Percentiles rank a stretch among this genome's conserved stretches.
Evolutionary conservation across 2,888 invertebrate genomes (phyloP).

Genomic region (Odontocolon sp.): DNA sequence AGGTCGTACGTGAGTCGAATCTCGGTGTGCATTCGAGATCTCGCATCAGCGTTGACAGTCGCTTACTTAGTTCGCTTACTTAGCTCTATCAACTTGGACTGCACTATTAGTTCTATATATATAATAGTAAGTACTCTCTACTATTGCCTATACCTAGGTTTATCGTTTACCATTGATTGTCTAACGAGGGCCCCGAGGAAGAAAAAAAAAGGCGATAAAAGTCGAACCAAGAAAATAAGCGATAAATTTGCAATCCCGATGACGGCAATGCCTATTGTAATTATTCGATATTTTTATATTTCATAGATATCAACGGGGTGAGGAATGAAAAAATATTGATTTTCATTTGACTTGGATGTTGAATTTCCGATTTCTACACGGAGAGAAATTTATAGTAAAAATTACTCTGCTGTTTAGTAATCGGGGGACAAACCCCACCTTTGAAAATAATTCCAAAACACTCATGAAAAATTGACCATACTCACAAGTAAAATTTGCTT

Average conservation of each 20-base stretch:
- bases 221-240: conserved; percentile 1
- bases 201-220: neutral
- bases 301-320: neutral
- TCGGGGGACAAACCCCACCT: no score
- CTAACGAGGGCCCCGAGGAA: conserved; percentile 6
- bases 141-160: neutral
- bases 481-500: no score
- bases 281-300: conserved; percentile 1
- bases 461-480: no score
- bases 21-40: conserved; percentile 40
- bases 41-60: conserved; percentile 19
- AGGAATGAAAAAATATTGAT: neutral
- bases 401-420: no score
- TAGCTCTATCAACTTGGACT: no score
- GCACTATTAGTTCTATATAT: conserved; percentile 1
- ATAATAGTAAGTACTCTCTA: neutral
- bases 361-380: neutral
- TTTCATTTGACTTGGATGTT: neutral
- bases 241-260: neutral
- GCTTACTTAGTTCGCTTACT: no score
- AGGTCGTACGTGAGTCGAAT: conserved; percentile 77
- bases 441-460: no score
- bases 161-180: conserved; percentile 16
- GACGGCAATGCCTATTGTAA: neutral
- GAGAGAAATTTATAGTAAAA: no score